phyloP scores from a whole-genome alignment of 2,888 invertebrate genomes.

The Nyleta sp. region DNA sequence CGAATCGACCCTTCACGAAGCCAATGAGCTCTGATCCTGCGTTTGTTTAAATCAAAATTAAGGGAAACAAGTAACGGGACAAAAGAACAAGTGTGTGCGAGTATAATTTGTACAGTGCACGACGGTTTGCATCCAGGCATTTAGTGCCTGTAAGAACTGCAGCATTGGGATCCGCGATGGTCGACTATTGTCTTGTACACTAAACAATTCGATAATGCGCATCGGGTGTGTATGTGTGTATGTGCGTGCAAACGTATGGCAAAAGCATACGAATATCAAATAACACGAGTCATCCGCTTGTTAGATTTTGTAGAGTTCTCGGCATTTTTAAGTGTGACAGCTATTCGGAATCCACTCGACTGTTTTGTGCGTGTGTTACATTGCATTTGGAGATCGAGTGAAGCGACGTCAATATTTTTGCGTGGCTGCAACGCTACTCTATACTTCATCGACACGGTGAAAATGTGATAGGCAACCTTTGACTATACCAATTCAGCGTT shows the following conservation, averaged over 20 bases:
- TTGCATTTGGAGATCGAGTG: slow-evolving; percentile 24
- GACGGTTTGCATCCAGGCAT: slow-evolving; percentile 70
- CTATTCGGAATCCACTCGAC: slow-evolving; percentile 21
- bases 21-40: slow-evolving; percentile 43
- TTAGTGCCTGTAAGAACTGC: slow-evolving; percentile 52
- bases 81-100: slow-evolving; percentile 41
- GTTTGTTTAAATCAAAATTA: slow-evolving; percentile 75
- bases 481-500: slow-evolving; percentile 33
- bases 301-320: slow-evolving; percentile 51
- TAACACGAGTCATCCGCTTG: slow-evolving; percentile 50
- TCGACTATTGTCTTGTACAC: slow-evolving; percentile 46
- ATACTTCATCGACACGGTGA: slow-evolving; percentile 35
- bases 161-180: slow-evolving; percentile 42
- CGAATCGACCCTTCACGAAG: slow-evolving; percentile 54
- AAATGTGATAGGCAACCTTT: slow-evolving; percentile 55
- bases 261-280: slow-evolving; percentile 41
- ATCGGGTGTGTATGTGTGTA: slow-evolving; percentile 1
- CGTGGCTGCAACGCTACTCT: slow-evolving; percentile 20
- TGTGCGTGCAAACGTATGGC: slow-evolving; percentile 7
- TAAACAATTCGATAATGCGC: slow-evolving; percentile 32
- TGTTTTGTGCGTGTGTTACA: slow-evolving; percentile 28
- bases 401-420: slow-evolving; percentile 45
- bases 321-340: slow-evolving; percentile 42
- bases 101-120: slow-evolving; percentile 61
- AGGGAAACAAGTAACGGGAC: slow-evolving; percentile 48